Evolutionary conservation across 2,888 invertebrate genomes (phyloP).

Genomic region (Tenthredo scrophulariae): DNA sequence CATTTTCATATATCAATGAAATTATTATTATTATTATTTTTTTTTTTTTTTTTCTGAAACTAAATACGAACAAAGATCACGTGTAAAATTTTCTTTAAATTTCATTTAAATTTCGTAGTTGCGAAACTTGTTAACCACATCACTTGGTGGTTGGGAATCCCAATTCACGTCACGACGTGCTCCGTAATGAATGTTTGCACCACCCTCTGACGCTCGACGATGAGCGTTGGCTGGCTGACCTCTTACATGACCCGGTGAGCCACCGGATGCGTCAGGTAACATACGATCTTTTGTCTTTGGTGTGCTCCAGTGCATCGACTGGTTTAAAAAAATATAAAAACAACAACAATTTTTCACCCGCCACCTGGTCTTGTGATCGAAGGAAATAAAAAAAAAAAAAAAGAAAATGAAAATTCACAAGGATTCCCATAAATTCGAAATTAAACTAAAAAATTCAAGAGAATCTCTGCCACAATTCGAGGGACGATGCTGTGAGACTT

Average conservation of each 20-base stretch:
- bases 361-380: background rate
- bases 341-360: background rate
- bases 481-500: background rate
- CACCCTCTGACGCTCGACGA: conserved; percentile 92
- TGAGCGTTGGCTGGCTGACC: conserved; percentile 81
- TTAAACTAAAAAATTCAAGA: background rate
- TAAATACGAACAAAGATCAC: no score
- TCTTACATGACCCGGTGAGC: conserved; percentile 81
- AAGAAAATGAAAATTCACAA: background rate
- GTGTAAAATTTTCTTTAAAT: background rate
- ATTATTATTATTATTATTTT: background rate
- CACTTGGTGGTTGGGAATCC: conserved; percentile 88
- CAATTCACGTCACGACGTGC: conserved; percentile 81
- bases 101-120: conserved; percentile 92
- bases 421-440: background rate
- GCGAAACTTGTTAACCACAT: conserved; percentile 92
- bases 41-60: background rate
- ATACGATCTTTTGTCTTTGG: conserved; percentile 95
- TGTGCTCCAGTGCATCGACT: conserved; percentile 96
- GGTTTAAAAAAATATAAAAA: conserved; percentile 60
- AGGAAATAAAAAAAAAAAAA: background rate
- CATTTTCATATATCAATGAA: background rate
- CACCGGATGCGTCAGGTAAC: conserved; percentile 81
- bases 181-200: conserved; percentile 87
- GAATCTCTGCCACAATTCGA: background rate